Evolutionary conservation across 2,113 vertebrate species (phyloP), one percentile per base, ranked within the genome.

Genomic region (Paratilapia polleni): DNA sequence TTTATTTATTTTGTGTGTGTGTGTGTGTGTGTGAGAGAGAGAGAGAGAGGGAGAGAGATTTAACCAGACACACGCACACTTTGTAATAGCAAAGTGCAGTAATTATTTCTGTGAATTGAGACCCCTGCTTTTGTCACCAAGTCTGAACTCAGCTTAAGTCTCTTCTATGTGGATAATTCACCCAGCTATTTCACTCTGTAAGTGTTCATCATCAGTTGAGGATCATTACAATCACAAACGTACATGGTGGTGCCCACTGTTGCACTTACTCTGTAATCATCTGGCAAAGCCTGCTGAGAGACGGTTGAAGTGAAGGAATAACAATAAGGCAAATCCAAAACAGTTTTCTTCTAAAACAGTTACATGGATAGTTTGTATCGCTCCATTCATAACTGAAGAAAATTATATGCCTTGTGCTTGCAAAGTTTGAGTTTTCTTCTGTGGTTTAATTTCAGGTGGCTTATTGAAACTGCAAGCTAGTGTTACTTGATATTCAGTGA

Each of bases 201-300:
- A 82, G 41, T 61, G 43, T 74, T 83, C 49, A 43, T 79, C 59
- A 61, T 79, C 41, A 15, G 24, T 59, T 24, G 56, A 66, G 56
- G 57, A n/a, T 80, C 68, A 17, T 38, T 43, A 62, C 59, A 59
- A 43, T 56, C 77, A 38, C 70, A 59, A n/a, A n/a, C 52, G 26
- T 28, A 54, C 49, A 41, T 63, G 60, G 66, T 24, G 8, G 7
- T 70, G 2, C 38, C 36, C n/a, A 28, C 58, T 58, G 36, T 4
- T 64, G 17, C 64, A 75, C 74, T 64, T 19, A 13, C 62, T 77
- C 70, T 52, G 52, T 76, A 17, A 43, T 80, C 10, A 34, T 80
- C 38, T 58, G 73, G 81, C 52, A 52, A 81, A 36, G 59, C 63
- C 63, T 13, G 57, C 26, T 34, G 17, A 66, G 66, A 41, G 17